A percentile compares a stretch with the other conserved stretches of the same genome.
Conservation (phyloP, 2,888 invertebrate genomes). For the Gerosis bhagava region DNA sequence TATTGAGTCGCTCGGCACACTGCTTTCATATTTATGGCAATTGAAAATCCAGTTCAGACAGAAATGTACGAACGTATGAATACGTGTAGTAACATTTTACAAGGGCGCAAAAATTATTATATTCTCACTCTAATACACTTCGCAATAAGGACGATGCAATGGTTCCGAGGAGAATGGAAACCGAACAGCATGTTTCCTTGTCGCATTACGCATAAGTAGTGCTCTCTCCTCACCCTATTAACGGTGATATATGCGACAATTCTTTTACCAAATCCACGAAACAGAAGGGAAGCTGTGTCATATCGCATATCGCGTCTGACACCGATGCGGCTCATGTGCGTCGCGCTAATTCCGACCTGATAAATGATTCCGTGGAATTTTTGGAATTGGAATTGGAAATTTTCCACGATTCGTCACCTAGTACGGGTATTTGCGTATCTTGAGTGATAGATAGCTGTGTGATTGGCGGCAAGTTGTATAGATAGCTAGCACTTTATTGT, state of each 20-base stretch:
- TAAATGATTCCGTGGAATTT: constrained; percentile 65
- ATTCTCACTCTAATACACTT: constrained; percentile 19
- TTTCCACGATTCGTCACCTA: constrained; percentile 50
- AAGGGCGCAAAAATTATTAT: neutral
- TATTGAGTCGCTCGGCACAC: constrained; percentile 41
- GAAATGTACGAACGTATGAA: constrained; percentile 57
- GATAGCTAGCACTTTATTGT: too few relatives aligned
- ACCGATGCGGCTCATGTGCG: constrained; percentile 61
- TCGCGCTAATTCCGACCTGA: constrained; percentile 70
- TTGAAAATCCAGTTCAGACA: constrained; percentile 70
- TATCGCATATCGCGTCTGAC: constrained; percentile 58
- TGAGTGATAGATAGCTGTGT: constrained; percentile 12
- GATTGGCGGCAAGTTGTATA: too few relatives aligned
- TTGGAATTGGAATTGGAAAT: constrained; percentile 54
- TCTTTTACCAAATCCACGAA: constrained; percentile 75
- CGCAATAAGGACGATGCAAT: neutral
- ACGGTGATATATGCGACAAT: constrained; percentile 80
- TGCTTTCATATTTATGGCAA: constrained; percentile 68
- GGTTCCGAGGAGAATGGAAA: neutral
- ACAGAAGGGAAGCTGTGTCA: constrained; percentile 71
- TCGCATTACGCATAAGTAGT: constrained; percentile 82
- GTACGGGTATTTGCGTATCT: constrained; percentile 23
- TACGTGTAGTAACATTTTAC: constrained; percentile 7
- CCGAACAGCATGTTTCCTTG: constrained; percentile 69
- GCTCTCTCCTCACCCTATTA: constrained; percentile 81